Conservation (phyloP, 2,113 vertebrate species). For the Nanorana parkeri region DNA sequence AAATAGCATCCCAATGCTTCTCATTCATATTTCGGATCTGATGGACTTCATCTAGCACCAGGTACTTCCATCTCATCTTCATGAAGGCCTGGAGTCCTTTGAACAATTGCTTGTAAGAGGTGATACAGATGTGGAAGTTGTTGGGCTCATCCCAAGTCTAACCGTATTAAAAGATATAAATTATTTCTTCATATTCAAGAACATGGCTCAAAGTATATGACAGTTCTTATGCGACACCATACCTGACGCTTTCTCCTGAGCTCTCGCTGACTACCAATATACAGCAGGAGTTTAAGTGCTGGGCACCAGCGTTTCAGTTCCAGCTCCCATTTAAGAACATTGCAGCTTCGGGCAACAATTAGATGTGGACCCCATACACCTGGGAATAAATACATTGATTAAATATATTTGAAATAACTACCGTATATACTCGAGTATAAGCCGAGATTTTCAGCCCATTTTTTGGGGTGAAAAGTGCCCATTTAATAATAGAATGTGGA, state of each 20-base stretch:
- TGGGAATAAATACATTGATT: conserved; percentile 50
- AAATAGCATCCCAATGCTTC: conserved; percentile 85
- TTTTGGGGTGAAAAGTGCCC: too few relatives aligned
- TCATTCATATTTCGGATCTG: conserved; percentile 82
- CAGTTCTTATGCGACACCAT: conserved; percentile 8
- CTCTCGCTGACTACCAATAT: conserved; percentile 78
- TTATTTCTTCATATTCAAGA: neutral
- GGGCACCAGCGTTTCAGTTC: conserved; percentile 91
- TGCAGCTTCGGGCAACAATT: conserved; percentile 80
- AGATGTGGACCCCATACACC: conserved; percentile 88
- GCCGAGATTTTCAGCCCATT: too few relatives aligned
- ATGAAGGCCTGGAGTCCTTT: conserved; percentile 78
- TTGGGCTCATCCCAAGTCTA: conserved; percentile 80
- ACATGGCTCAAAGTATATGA: neutral
- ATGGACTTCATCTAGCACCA: conserved; percentile 86
- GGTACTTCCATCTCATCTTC: conserved; percentile 78
- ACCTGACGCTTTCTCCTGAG: conserved; percentile 81
- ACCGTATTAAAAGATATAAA: neutral
- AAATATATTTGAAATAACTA: too few relatives aligned
- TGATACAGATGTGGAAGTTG: conserved; percentile 84
- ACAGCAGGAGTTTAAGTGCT: conserved; percentile 84
- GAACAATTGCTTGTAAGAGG: conserved; percentile 86
- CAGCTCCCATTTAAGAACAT: conserved; percentile 84
- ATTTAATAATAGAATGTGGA: neutral
- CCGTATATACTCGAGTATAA: too few relatives aligned